Percentiles rank a stretch among this genome's conserved stretches.
phyloP scores from a whole-genome alignment of 1,140 invertebrate species.

The Phymastichus coffea region DNA sequence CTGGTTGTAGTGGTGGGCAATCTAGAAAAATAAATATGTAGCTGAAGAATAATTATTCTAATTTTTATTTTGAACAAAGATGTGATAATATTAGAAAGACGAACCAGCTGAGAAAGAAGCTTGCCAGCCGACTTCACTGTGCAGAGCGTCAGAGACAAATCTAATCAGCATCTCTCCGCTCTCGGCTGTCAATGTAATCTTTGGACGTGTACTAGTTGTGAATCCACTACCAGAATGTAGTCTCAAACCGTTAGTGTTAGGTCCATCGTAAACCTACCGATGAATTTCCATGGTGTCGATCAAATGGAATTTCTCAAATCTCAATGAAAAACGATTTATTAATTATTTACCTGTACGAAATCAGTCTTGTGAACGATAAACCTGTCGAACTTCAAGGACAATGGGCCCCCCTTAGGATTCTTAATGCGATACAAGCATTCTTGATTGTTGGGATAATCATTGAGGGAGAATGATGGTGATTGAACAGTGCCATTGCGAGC shows the following conservation, averaged over 20 bases:
- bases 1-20: slow-evolving; percentile 82
- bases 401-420: slow-evolving; percentile 76
- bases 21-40: slow-evolving; percentile 61
- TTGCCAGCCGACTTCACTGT: slow-evolving; percentile 81
- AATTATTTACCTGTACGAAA: slow-evolving; percentile 72
- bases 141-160: slow-evolving; percentile 85
- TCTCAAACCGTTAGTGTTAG: slow-evolving; percentile 78
- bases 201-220: slow-evolving; percentile 74
- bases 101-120: slow-evolving; percentile 88
- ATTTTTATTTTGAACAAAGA: background rate
- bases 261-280: slow-evolving; percentile 79
- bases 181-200: slow-evolving; percentile 87
- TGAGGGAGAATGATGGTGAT: slow-evolving; percentile 82
- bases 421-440: slow-evolving; percentile 87
- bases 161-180: slow-evolving; percentile 88
- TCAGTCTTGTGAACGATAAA: slow-evolving; percentile 87
- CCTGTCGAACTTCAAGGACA: slow-evolving; percentile 84
- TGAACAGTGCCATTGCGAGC: slow-evolving; percentile 80
- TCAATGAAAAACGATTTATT: background rate
- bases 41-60: background rate
- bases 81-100: background rate
- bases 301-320: background rate
- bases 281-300: background rate
- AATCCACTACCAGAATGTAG: slow-evolving; percentile 89
- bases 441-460: slow-evolving; percentile 87